phyloP scores from a whole-genome alignment of 2,113 vertebrate species.

The Rynchops niger region DNA sequence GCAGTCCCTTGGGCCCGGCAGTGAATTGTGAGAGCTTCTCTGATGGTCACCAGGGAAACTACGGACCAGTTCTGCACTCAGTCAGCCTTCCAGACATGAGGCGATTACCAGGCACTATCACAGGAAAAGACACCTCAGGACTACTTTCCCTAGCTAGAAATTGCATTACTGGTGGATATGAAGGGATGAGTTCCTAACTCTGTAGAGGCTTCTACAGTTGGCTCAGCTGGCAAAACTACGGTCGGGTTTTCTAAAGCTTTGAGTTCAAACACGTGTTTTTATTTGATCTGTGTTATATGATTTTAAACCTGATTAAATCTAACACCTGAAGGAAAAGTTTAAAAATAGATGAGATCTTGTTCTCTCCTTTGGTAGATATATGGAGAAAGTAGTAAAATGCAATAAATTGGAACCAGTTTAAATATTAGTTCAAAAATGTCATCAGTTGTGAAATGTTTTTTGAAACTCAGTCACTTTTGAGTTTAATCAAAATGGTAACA shows the following conservation, averaged over 20 bases:
- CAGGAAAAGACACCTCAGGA: conserved; percentile 26
- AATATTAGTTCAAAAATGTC: not conserved
- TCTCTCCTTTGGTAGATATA: not conserved
- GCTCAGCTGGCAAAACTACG: not conserved
- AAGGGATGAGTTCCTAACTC: not conserved
- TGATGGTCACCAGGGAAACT: conserved; percentile 53
- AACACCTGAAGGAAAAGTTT: not conserved
- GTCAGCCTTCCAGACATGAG: conserved; percentile 11
- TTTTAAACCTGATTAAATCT: conserved; percentile 24
- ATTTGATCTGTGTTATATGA: not conserved
- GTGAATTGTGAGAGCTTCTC: conserved; percentile 29
- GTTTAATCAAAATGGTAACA: not conserved
- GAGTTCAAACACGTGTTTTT: not conserved
- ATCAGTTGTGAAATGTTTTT: not conserved
- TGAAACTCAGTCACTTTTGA: not conserved
- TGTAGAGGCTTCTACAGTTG: not conserved
- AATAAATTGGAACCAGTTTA: not conserved
- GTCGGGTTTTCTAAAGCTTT: not conserved
- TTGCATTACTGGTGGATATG: not conserved
- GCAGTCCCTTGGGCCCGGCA: conserved; percentile 14
- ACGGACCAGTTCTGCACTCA: not conserved
- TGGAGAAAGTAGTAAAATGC: conserved; percentile 3
- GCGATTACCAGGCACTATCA: conserved; percentile 1
- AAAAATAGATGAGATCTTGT: not conserved
- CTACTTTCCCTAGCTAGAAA: not conserved